Conservation (phyloP, 2,113 vertebrate species). For the Psephotus haematonotus region DNA sequence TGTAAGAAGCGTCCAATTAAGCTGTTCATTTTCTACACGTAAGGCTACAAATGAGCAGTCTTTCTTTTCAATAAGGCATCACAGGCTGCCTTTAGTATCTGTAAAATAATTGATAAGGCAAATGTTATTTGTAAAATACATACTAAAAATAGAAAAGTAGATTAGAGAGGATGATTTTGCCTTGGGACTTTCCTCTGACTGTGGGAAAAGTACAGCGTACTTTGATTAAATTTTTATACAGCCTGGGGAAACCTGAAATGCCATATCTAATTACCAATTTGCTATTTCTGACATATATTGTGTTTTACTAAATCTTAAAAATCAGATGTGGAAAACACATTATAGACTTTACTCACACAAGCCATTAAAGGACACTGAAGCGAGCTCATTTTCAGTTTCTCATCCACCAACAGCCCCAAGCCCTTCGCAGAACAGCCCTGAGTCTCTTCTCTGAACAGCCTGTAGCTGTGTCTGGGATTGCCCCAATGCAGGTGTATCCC, state of each 20-base stretch:
- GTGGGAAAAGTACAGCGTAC: neutral
- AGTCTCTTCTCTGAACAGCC: no score
- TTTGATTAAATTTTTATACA: constrained; percentile 36
- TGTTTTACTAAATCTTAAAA: neutral
- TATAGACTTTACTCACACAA: neutral
- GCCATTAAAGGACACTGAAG: neutral
- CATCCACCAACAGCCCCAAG: no score
- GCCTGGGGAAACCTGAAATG: constrained; percentile 7
- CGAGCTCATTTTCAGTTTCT: no score
- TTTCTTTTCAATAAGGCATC: constrained; percentile 45
- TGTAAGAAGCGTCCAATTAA: constrained; percentile 30
- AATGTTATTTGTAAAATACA: constrained; percentile 48
- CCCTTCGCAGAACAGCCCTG: no score
- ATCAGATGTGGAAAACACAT: neutral
- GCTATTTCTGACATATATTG: neutral
- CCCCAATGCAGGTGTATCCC: neutral
- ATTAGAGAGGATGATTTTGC: constrained; percentile 28
- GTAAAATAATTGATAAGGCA: constrained; percentile 51
- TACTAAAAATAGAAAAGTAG: constrained; percentile 16
- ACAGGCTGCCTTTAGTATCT: neutral
- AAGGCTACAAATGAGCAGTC: constrained; percentile 16
- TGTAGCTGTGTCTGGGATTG: no score
- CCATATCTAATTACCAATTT: neutral
- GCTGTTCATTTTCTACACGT: constrained; percentile 1
- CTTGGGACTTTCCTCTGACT: neutral